Base-by-base conservation (phyloP, 2,888 invertebrate genomes). In the Papilio protenor region DNA sequence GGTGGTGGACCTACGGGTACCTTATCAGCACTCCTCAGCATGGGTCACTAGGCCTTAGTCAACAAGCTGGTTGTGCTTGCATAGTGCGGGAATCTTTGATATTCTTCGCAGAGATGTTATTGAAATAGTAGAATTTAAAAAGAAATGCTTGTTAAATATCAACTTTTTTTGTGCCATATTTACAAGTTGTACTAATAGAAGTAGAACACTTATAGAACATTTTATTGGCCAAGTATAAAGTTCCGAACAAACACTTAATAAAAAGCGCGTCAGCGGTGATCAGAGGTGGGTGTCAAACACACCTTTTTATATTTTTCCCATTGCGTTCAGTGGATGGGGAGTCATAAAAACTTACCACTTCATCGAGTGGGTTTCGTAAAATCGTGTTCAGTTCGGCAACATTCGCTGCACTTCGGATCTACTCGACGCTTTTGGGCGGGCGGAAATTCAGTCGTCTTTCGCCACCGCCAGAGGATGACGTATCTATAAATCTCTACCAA, bases 261-360 rank as follows among this genome's bases (percentile, higher is more conserved):
- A 69, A 74, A 75, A 8, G 57, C 12, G 59, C 82, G 83, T 83
- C 83, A 82, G 83, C 86, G 86, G 88, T 87, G 89, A 90, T 90
- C 87, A 88, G 85, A 86, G 88, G 88, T 90, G 90, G 89, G 90
- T 90, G 91, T 90, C 89, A 89, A 91, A 90, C 89, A 89, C 89
- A 91, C 88, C 88, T 90, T 92, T 91, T 89, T 59, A 89, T 89
- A 91, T 90, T 89, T 89, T 87, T 87, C 87, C 87, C 85, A 90
- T 89, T 88, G 87, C 88, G 87, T 87, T 91, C 89, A 89, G 88
- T 87, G 90, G 90, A 89, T 88, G 75, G 74, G 77, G 75, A 89
- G 89, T 92, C 92, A 90, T 94, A 93, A 93, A 93, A 94, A 92
- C 92, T 93, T 93, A 93, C 93, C 93, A 93, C 93, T 93, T 93